A percentile compares a stretch with the other conserved stretches of the same genome.
These are phyloP conservation scores for Acanthochromis polyacanthus DNA, from an alignment of 2,113 vertebrate genomes.

Conservation along the genomic window DNA sequence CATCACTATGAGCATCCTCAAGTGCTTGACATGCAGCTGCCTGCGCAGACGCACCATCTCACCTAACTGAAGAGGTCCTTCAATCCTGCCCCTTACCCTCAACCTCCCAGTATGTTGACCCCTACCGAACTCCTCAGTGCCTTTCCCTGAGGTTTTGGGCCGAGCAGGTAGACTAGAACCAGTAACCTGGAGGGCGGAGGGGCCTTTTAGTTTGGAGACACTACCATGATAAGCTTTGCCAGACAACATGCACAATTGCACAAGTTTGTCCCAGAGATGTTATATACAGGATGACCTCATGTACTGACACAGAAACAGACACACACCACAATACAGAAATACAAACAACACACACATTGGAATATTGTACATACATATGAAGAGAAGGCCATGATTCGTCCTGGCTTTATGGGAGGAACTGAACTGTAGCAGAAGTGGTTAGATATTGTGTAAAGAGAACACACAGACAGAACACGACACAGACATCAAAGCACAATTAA, in stretches of 20 bases:
- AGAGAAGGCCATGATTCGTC: constrained; percentile 1
- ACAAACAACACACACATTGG: constrained; percentile 35
- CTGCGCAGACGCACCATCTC: constrained; percentile 83
- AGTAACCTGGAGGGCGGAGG: constrained; percentile 22
- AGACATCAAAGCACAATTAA: constrained; percentile 62
- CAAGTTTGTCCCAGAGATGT: constrained; percentile 57
- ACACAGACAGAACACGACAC: constrained; percentile 27
- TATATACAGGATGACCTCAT: constrained; percentile 51
- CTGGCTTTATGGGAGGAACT: not conserved
- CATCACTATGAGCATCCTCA: constrained; percentile 82
- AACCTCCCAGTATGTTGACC: constrained; percentile 30
- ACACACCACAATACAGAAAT: constrained; percentile 16
- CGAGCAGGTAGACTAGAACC: constrained; percentile 59
- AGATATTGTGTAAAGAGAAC: constrained; percentile 29
- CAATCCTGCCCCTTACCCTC: not conserved
- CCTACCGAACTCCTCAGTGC: not conserved
- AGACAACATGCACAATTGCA: constrained; percentile 73
- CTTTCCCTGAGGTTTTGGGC: constrained; percentile 30
- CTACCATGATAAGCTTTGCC: constrained; percentile 72
- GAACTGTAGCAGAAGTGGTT: constrained; percentile 9
- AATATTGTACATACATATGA: constrained; percentile 42
- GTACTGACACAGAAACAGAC: constrained; percentile 23
- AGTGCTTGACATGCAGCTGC: constrained; percentile 90
- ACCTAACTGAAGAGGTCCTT: constrained; percentile 80
- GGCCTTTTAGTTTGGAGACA: constrained; percentile 58